Evolutionary conservation across 2,113 vertebrate genomes (phyloP), one percentile per base, ranked within the genome.

Genomic region (Orientallactaga bullata): DNA sequence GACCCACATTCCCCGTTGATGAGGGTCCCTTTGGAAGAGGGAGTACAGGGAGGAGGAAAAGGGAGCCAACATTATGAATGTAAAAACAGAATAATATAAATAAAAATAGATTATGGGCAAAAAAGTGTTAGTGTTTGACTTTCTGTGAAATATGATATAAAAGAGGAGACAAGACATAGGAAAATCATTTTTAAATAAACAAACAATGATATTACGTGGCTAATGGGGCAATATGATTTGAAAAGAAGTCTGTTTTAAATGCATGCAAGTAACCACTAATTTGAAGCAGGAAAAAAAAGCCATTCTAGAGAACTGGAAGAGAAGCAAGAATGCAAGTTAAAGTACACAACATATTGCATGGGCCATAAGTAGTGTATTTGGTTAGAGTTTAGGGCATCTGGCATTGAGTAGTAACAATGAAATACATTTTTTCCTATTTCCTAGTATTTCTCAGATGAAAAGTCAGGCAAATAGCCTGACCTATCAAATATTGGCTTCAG

Each of bases 201-300:
- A 58, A 87, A 69, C 13, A 90, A 30, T 74, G 35, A 37, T n/a
- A 30, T 4, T 85, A 12, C 77, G 4, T 82, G 20, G 30, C 89
- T 94, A 72, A 93, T 89, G 88, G 42, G 87, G 7, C 61, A 3
- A 7, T 30, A 66, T 60, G 7, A 82, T n/a, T 81, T 86, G 78
- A 74, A 79, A 92, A 65, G 77, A 2, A 65, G 71, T 68, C 47
- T 32, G 58, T n/a, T 91, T 85, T 32, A 81, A 86, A 58, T 91
- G 47, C 55, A 35, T 37, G 35, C 16, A 84, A 28, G 5, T 55
- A 4, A 30, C 37, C 24, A 37, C 32, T 94, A 76, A 65, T 74
- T 30, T 47, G 18, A 94, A 12, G 85, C 37, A 69, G 39, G 58
- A 86, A 89, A 26, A 71, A 91, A 85, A 20, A 20, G 3, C 24